Base-by-base conservation (phyloP, 2,888 invertebrate genomes). In the Callyntrura guangdongensis region DNA sequence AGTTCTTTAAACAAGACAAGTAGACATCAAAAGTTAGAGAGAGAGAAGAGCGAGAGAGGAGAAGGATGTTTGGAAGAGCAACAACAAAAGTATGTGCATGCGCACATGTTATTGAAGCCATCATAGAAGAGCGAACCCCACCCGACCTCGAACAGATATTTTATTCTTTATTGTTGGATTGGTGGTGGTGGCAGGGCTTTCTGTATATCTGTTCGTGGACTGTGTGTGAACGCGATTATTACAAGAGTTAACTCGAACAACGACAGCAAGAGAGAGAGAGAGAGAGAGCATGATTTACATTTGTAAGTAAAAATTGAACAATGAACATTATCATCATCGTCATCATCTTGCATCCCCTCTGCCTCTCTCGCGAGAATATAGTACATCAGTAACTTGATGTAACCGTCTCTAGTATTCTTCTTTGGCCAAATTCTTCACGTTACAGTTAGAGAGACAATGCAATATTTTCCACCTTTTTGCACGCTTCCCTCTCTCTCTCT, bases 101-200 rank as follows among this genome's bases (percentile, higher is more conserved):
- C 27, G 25, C 64, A 9, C 12, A 27, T 69, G 77, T 77, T 74
- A 86, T 86, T 81, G 87, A 67, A 67, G 53, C 47, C 3, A 53
- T 53, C n/a, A 14, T 3, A 14, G 11, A 14, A 53, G 64, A 72
- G 64, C 36, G 87, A 81, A 74, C 88, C 74, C 88, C 88, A 82
- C 88, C 88, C 88, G 88, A 88, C 88, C 88, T 88, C 88, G 88
- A 88, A 14, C 25, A 88, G 82, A 79, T 81, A 49, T 45, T 47
- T 67, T 64, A 67, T 67, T 64, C 47, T 49, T 49, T 49, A 74
- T 74, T 47, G 47, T 74, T 74, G 22, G 49, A 47, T 74, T 74
- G 20, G 20, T 64, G 64, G 64, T 25, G 25, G n/a, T 59, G 59
- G 59, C 8, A 59, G n/a, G 5, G 59, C n/a, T 59, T 25, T 64